Percentiles rank a stretch among this genome's conserved stretches.
Evolutionary conservation across 2,888 invertebrate genomes (phyloP).

Genomic region (Entomobrya multifasciata): DNA sequence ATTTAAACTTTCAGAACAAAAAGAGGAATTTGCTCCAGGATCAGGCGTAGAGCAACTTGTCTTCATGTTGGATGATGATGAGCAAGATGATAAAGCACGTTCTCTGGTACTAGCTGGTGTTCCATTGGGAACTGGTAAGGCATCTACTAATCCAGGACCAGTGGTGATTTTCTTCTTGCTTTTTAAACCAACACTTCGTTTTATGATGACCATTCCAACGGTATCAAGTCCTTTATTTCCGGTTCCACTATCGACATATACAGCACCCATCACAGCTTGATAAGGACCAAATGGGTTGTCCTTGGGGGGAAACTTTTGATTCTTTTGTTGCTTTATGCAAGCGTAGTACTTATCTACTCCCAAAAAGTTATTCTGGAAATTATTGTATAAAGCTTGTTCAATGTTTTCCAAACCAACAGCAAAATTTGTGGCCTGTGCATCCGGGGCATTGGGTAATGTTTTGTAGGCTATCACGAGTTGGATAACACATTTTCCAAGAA

Average conservation of each 20-base stretch:
- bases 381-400: slow-evolving; percentile 1
- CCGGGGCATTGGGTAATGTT: neutral
- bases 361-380: slow-evolving; percentile 24
- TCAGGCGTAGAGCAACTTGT: neutral
- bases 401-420: neutral
- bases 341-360: slow-evolving; percentile 17
- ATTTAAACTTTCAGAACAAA: neutral
- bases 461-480: slow-evolving; percentile 15
- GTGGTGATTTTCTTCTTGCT: neutral
- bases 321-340: neutral
- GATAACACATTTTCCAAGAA: slow-evolving; percentile 20
- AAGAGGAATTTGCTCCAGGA: neutral
- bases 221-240: slow-evolving; percentile 19
- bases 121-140: neutral
- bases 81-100: no score
- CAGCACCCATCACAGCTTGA: slow-evolving; percentile 6
- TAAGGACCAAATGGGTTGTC: neutral
- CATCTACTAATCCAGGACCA: neutral
- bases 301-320: neutral
- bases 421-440: neutral
- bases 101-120: no score
- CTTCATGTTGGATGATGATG: no score
- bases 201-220: neutral
- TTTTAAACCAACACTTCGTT: slow-evolving; percentile 3
- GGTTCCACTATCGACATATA: slow-evolving; percentile 6